These are phyloP conservation scores for Horisme vitalbata DNA, from an alignment of 2,888 invertebrate species.

Conservation along the genomic window DNA sequence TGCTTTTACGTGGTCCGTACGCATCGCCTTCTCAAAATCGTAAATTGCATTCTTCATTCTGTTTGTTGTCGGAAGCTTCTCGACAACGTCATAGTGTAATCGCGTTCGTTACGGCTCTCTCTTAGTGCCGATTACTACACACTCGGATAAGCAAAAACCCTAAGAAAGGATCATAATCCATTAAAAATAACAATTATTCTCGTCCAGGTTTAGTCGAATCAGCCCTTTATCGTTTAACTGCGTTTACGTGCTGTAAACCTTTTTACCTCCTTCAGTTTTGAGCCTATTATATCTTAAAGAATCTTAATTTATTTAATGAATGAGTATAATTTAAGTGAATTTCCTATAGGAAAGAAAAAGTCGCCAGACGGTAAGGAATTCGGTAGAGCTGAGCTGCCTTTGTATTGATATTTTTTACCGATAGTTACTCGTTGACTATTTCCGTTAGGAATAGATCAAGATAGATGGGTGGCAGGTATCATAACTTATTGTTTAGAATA, in stretches of 20 bases:
- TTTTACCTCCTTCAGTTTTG: constrained; percentile 31
- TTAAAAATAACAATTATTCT: no score
- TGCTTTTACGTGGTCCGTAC: constrained; percentile 72
- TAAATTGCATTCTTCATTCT: constrained; percentile 61
- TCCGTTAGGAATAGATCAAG: constrained; percentile 12
- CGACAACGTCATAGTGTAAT: constrained; percentile 47
- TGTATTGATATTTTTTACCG: no score
- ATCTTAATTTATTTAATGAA: constrained; percentile 33
- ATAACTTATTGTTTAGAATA: constrained; percentile 11
- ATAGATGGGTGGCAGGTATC: constrained; percentile 4
- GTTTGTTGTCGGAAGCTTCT: constrained; percentile 57
- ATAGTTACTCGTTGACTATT: constrained; percentile 1
- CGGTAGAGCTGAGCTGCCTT: neutral
- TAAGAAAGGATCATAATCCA: no score
- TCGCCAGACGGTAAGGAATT: neutral
- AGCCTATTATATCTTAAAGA: constrained; percentile 33
- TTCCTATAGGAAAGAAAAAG: constrained; percentile 11
- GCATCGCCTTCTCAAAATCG: constrained; percentile 66
- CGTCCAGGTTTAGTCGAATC: no score
- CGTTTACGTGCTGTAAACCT: constrained; percentile 49
- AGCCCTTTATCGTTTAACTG: constrained; percentile 55
- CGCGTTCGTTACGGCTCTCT: constrained; percentile 59
- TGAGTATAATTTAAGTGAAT: neutral
- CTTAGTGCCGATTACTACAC: no score
- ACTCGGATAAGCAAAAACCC: no score